Conservation (phyloP, 2,113 vertebrate genomes). For the human region DNA sequence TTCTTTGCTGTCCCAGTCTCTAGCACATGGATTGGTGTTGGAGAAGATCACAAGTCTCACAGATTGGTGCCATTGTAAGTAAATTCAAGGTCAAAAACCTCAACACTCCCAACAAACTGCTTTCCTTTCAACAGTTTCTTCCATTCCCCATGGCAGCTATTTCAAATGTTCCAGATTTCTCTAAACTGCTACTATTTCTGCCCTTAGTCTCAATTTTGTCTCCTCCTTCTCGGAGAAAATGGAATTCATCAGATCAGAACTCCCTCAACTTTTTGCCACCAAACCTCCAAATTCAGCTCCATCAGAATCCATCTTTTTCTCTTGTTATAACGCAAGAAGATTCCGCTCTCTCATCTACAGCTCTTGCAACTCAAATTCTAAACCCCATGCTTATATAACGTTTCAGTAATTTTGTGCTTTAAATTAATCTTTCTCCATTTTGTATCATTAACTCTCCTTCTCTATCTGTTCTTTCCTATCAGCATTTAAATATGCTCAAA, state of each 20-base stretch:
- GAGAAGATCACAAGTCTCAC: constrained; percentile 32
- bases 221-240: background rate
- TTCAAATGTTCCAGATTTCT: background rate
- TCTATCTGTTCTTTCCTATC: background rate
- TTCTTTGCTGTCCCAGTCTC: background rate
- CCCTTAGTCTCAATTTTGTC: background rate
- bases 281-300: background rate
- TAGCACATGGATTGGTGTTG: background rate
- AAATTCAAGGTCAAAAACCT: constrained; percentile 58
- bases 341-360: background rate
- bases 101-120: constrained; percentile 11
- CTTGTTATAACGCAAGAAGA: background rate
- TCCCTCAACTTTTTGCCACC: background rate
- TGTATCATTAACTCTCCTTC: background rate
- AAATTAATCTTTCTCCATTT: background rate
- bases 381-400: background rate
- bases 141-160: background rate
- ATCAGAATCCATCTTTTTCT: background rate
- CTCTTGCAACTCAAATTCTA: background rate
- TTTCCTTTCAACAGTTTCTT: background rate
- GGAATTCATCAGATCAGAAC: background rate
- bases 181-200: background rate
- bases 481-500: constrained; percentile 22
- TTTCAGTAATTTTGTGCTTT: background rate
- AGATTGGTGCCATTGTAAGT: constrained; percentile 19